Evolutionary conservation across 2,888 invertebrate species (phyloP), one percentile per base, ranked within the genome.

Genomic region (Eupithecia abbreviata): DNA sequence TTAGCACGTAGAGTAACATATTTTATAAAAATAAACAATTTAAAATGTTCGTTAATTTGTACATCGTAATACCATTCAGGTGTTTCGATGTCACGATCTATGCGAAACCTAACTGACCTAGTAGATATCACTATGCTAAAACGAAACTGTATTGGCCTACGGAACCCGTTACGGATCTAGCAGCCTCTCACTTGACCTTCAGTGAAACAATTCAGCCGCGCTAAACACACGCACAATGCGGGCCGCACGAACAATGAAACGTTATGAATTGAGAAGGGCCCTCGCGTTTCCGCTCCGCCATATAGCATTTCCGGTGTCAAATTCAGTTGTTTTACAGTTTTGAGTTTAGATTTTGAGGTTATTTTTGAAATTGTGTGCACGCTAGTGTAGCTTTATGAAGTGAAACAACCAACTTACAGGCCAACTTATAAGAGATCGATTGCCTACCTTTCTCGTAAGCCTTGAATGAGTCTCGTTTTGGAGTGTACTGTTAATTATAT

Each of bases 251-350:
- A 62, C 79, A 75, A 79, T 75, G 76, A 47, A 73, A 51, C 79
- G 47, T 76, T 76, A 75, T 74, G 73, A 73, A 76, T 69, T 68
- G 75, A 72, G 75, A 70, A 80, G 80, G 72, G 72, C 65, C 69
- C 80, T 79, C 75, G 71, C 58, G 49, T 55, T 81, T 79, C 78
- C 78, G 77, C 76, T 73, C 77, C 78, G 77, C 78, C 77, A 79
- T 78, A 80, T 80, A 80, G 79, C 77, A 75, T 82, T 79, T 80
- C 77, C 78, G 78, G 74, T 66, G 68, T 77, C 71, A 65, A 77
- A 66, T 75, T 43, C 62, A 49, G 75, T 75, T 68, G 49, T 70
- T 77, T 75, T 49, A n/a, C 42, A 51, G 30, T 67, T 68, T 2
- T 30, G 5, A 65, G 47, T 41, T 3, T 58, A 47, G 47, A 45